Conservation (phyloP, 2,888 invertebrate genomes). For the Zygaena filipendulae region DNA sequence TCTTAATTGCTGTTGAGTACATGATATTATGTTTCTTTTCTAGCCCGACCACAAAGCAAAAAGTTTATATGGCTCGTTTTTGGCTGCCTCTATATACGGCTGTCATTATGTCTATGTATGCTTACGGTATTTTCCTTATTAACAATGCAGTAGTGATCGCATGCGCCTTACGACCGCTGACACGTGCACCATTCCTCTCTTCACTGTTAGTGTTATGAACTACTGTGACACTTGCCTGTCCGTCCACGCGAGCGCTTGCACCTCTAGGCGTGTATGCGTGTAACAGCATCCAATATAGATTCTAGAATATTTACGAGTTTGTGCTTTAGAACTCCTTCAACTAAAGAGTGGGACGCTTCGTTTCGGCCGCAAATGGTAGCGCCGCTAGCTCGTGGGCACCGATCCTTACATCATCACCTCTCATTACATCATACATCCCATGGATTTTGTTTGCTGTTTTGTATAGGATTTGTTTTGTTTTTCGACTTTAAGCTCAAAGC, state of each 20-base stretch:
- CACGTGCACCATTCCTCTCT: slow-evolving; percentile 26
- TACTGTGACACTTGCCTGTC: slow-evolving; percentile 48
- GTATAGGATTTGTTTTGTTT: slow-evolving; percentile 17
- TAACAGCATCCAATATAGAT: slow-evolving; percentile 15
- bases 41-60: slow-evolving; percentile 65
- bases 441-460: slow-evolving; percentile 24
- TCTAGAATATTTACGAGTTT: slow-evolving; percentile 16
- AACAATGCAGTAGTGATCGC: slow-evolving; percentile 47
- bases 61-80: slow-evolving; percentile 66
- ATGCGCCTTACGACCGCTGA: slow-evolving; percentile 32
- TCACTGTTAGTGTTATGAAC: no score
- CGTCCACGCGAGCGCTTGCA: slow-evolving; percentile 38
- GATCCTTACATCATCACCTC: no score
- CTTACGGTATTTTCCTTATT: slow-evolving; percentile 53
- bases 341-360: slow-evolving; percentile 17
- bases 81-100: slow-evolving; percentile 65
- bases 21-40: slow-evolving; percentile 55
- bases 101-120: slow-evolving; percentile 67
- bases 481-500: slow-evolving; percentile 22
- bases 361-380: slow-evolving; percentile 15
- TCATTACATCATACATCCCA: slow-evolving; percentile 26
- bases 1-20: slow-evolving; percentile 41
- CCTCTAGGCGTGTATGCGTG: slow-evolving; percentile 16
- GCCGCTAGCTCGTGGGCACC: no score
- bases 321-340: slow-evolving; percentile 12